Conservation (phyloP, 2,888 invertebrate genomes). For the Exocentrus adspersus region DNA sequence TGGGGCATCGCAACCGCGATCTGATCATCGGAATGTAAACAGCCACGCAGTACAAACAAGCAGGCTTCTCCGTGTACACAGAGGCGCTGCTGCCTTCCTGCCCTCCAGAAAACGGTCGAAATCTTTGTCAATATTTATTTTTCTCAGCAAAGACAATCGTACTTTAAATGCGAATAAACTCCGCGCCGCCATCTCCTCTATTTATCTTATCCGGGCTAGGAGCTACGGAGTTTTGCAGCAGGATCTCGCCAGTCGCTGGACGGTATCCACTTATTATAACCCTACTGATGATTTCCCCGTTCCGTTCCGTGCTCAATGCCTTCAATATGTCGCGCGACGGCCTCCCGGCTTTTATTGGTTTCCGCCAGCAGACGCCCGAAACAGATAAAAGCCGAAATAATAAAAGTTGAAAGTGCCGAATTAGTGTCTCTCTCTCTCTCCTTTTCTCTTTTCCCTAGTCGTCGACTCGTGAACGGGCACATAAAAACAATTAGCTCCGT, state of each 20-base stretch:
- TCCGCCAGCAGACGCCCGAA: constrained; percentile 4
- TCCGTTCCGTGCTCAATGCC: no score
- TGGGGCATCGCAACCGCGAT: constrained; percentile 13
- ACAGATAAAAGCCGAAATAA: constrained; percentile 26
- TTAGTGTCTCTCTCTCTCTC: no score
- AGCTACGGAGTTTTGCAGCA: no score
- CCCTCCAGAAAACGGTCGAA: constrained; percentile 16
- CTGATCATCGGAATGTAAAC: constrained; percentile 27
- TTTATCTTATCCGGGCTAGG: not conserved
- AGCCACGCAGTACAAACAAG: constrained; percentile 17
- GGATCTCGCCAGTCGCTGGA: no score
- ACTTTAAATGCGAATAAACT: constrained; percentile 11
- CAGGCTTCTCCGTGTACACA: constrained; percentile 15
- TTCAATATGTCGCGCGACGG: no score
- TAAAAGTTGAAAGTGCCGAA: constrained; percentile 30
- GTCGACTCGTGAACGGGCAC: constrained; percentile 18
- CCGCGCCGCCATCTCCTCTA: not conserved
- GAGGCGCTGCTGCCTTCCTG: constrained; percentile 4
- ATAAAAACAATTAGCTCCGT: constrained; percentile 30
- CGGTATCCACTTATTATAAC: no score
- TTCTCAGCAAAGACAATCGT: constrained; percentile 21
- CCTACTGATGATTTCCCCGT: no score
- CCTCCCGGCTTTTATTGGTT: not conserved
- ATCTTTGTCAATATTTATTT: constrained; percentile 24
- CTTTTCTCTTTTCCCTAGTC: constrained; percentile 19